Evolutionary conservation across 2,797 vertebrate species (phyloP).

Genomic region (Myiotriccus ornatus): DNA sequence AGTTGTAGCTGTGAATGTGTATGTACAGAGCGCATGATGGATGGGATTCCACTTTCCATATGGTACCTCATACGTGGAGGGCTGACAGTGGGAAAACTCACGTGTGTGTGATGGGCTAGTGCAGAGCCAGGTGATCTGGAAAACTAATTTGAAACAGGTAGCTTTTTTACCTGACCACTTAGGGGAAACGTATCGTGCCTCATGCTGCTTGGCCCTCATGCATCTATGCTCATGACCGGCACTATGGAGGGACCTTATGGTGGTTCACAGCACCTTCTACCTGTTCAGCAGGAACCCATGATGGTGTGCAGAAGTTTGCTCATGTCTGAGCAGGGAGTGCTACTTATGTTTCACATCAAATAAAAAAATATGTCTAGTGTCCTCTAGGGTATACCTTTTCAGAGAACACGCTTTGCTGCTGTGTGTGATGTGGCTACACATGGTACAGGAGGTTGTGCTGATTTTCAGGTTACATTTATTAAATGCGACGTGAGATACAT

Average conservation of each 20-base stretch:
- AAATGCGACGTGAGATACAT: neutral
- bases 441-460: neutral
- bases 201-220: neutral
- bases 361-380: neutral
- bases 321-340: neutral
- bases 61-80: neutral
- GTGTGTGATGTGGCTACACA: neutral
- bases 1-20: neutral
- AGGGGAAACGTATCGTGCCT: neutral
- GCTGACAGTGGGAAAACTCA: neutral
- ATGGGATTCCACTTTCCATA: neutral
- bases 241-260: neutral
- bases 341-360: neutral
- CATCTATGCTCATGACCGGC: neutral
- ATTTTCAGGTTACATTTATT: neutral
- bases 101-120: accelerated
- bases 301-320: neutral
- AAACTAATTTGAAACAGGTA: neutral
- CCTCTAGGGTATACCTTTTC: neutral
- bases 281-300: neutral
- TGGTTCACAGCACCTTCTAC: neutral
- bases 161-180: neutral
- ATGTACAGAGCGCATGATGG: neutral
- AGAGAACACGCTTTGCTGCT: neutral
- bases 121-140: neutral